These are phyloP conservation scores for Habrosyne pyritoides DNA, from an alignment of 2,888 invertebrate genomes.

Conservation along the genomic window DNA sequence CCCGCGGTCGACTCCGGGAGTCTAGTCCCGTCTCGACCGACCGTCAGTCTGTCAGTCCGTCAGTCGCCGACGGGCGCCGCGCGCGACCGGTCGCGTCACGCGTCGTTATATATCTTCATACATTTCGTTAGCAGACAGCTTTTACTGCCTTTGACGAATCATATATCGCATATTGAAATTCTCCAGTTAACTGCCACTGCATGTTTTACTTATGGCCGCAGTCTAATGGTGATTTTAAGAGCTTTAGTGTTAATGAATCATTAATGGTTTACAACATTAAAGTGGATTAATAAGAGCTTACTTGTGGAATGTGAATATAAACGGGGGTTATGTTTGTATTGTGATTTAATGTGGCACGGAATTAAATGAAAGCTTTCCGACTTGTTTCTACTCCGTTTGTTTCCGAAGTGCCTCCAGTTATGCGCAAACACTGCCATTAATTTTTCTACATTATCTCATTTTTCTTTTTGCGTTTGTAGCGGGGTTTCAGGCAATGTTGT, in stretches of 20 bases:
- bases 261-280: not conserved
- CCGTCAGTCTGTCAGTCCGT: not conserved
- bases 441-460: not conserved
- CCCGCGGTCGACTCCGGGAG: not conserved
- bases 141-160: not conserved
- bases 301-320: not conserved
- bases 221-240: not conserved
- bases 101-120: not conserved
- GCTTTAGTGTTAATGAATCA: not conserved
- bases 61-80: conserved; percentile 3
- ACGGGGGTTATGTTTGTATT: not conserved
- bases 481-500: not conserved
- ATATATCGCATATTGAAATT: not conserved
- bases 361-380: not conserved
- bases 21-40: not conserved
- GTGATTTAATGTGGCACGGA: not conserved
- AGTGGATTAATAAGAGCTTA: not conserved
- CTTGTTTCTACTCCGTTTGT: not conserved
- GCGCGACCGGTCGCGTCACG: not conserved
- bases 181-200: not conserved
- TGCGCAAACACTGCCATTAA: not conserved
- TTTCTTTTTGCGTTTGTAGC: not conserved
- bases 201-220: not conserved
- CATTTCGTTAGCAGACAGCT: not conserved
- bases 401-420: not conserved